Evolutionary conservation across 2,797 vertebrate species (phyloP), one percentile per base, ranked within the genome.

Genomic region (Huso huso): DNA sequence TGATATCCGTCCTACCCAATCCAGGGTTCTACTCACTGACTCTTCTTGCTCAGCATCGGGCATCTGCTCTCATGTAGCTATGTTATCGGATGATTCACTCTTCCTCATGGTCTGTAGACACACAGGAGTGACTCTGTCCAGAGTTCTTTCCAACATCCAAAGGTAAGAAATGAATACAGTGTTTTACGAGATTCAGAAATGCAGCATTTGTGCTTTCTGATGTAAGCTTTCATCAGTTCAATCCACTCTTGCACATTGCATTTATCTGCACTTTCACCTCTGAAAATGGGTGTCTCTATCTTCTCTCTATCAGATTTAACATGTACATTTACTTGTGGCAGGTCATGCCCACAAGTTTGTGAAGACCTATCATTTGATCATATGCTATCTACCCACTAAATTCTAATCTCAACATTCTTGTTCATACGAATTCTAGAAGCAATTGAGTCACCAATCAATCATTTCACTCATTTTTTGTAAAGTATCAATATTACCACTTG

Each of bases 161-260:
- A 12, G 61, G 23, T 11, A 62, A 48, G 61, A 62, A 23, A 48
- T 62, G 37, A 3, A 10, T n/a, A 18, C 15, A 18, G 18, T 18
- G 18, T 37, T 37, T 37, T 37, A 37, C 37, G 3, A 37, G 4
- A 61, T 8, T 49, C 59, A 8, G 50, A 11, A 8, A 63, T 59
- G 53, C 48, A 8, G 52, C 61, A 66, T 59, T 57, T 71, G 48
- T 71, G 61, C 63, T 71, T 61, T 73, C 57, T 63, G 49, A 76
- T 71, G 71, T 75, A 76, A 66, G 73, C 69, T 73, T 80, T 78
- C 71, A 75, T 79, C 70, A 79, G 69, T 65, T 74, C 73, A 71
- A 72, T 8, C 71, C 62, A 70, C 15, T 70, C 66, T 6, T 63
- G 74, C 68, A 77, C 72, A 69, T 62, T 72, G 69, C 72, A 73